phyloP scores from a whole-genome alignment of 2,113 vertebrate species.

The Piprites chloris region DNA sequence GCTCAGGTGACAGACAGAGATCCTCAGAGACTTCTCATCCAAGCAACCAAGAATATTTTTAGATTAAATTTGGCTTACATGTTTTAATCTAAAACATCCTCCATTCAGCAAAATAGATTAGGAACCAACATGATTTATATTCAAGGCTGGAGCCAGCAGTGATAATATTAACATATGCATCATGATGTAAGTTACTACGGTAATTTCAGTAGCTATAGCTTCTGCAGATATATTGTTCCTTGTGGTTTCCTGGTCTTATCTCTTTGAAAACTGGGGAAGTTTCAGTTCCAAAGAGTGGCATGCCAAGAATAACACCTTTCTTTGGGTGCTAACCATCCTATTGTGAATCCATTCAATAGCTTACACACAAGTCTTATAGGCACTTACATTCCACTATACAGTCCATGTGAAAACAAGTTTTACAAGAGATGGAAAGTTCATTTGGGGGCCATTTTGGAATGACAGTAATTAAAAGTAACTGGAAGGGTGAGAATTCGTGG shows the following conservation, averaged over 20 bases:
- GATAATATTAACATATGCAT: not conserved
- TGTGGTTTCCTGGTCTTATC: conserved; percentile 77
- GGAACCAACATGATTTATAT: not conserved
- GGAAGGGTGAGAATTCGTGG: conserved; percentile 33
- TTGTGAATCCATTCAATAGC: conserved; percentile 57
- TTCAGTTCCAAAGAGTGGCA: conserved; percentile 64
- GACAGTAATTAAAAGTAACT: conserved; percentile 38
- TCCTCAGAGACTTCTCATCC: not conserved
- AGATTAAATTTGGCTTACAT: not conserved
- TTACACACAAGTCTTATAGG: conserved; percentile 60
- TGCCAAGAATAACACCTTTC: conserved; percentile 81
- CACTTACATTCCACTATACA: not conserved
- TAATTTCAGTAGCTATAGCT: conserved; percentile 29
- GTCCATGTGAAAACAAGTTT: conserved; percentile 8
- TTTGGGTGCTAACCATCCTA: conserved; percentile 62
- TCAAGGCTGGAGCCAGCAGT: not conserved
- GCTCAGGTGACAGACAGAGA: not conserved
- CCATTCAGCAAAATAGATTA: not conserved
- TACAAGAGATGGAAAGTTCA: conserved; percentile 53
- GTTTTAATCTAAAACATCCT: not conserved
- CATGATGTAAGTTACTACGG: not conserved
- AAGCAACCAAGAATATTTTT: not conserved
- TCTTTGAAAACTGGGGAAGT: conserved; percentile 66
- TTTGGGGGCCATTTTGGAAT: conserved; percentile 60
- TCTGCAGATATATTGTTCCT: conserved; percentile 72